These are phyloP conservation scores for Cheirogaleus medius DNA, from an alignment of 2,113 vertebrate species.

Conservation along the genomic window DNA sequence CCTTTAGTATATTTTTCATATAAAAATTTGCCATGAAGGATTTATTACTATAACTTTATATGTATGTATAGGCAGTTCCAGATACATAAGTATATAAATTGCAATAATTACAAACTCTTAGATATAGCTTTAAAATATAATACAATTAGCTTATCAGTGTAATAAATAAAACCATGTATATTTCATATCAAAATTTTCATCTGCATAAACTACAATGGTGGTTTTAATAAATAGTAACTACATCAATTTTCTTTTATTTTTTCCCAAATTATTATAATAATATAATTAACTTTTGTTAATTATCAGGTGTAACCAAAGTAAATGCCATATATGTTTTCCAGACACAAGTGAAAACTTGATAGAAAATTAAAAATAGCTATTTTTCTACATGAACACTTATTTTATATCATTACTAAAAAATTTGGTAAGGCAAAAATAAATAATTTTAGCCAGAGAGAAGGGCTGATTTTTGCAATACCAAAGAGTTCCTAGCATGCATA, in stretches of 20 bases:
- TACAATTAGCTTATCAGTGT: background rate
- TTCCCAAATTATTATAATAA: background rate
- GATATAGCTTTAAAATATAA: background rate
- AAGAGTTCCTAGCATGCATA: background rate
- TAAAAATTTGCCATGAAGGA: background rate
- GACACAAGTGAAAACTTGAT: background rate
- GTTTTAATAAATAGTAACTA: background rate
- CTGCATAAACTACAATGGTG: background rate
- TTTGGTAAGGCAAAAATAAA: background rate
- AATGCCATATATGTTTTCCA: background rate
- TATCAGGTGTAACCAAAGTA: background rate
- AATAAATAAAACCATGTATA: background rate
- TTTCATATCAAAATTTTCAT: background rate
- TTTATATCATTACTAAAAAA: background rate
- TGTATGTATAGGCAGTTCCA: background rate
- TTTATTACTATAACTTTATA: background rate
- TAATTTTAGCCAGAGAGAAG: background rate
- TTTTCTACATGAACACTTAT: background rate
- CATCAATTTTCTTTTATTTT: background rate
- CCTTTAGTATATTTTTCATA: background rate
- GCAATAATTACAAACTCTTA: background rate
- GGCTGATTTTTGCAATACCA: background rate
- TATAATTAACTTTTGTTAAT: constrained; percentile 3
- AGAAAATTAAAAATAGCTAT: background rate
- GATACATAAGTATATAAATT: background rate